Base-by-base conservation (phyloP, 2,888 invertebrate species). In the Mystacides longicornis region DNA sequence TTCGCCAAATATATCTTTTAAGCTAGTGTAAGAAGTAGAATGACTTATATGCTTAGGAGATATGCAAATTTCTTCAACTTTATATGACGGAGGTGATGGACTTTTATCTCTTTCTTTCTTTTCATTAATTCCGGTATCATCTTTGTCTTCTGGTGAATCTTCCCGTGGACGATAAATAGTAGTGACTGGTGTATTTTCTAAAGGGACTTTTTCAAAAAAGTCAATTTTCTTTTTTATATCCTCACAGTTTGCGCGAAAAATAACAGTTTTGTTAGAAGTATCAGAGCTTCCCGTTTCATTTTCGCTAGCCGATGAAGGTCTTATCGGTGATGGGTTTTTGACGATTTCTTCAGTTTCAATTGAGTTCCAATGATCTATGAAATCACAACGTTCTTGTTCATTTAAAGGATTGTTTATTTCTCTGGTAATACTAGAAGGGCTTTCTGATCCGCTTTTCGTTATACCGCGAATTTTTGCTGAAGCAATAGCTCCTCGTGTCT, bases 1-100 rank as follows among this genome's bases (percentile, higher is more conserved):
- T 68, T 91, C 90, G 0, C 91, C 91, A 65, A 88, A 90, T n/a
- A 89, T 72, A 63, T 90, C 91, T 65, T 87, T 88, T 54, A 91
- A 72, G 69, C 89, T 85, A 27, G 89, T 79, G 65, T 82, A 85
- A 1, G 87, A 87, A 63, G 83, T 83, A 0, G 86, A 85, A 48
- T 80, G 74, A n/a, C 71, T 70, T 50, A 78, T 67, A 64, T 67
- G 71, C 31, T 69, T 67, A 60, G 63, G 58, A 54, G 69, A 68
- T 16, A 27, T 16, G 43, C 50, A 58, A 21, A 27, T 62, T 49
- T 56, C 65, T 60, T 60, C 65, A 66, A 63, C 68, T 65, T 57
- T 50, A 51, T 18, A 51, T 62, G 55, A 62, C 7, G 49, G 54
- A n/a, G 60, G 57, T 22, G 60, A 53, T 5, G 59, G 57, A 51